Percentiles rank a stretch among this genome's conserved stretches.
phyloP scores from a whole-genome alignment of 2,888 invertebrate species.

The Hypomecis atomaria region DNA sequence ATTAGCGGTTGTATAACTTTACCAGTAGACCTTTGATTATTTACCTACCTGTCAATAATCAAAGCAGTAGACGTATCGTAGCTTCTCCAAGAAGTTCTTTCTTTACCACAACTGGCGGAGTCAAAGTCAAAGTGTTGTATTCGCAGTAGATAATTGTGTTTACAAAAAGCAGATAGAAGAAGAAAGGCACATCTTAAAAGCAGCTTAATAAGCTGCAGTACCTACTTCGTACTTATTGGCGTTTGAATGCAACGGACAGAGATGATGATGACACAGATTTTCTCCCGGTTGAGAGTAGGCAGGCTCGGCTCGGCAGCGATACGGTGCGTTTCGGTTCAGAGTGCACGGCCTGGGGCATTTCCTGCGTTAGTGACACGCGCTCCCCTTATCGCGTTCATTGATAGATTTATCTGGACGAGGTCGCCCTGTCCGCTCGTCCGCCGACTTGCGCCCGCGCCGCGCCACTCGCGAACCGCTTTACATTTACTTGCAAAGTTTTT shows the following conservation, averaged over 20 bases:
- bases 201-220: too few relatives aligned
- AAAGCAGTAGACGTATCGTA: too few relatives aligned
- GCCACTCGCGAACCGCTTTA: slow-evolving; percentile 52
- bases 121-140: too few relatives aligned
- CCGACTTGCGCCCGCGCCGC: slow-evolving; percentile 44
- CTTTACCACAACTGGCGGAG: too few relatives aligned
- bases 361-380: slow-evolving; percentile 76
- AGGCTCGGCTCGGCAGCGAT: slow-evolving; percentile 39
- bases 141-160: too few relatives aligned
- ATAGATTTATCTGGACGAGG: slow-evolving; percentile 82
- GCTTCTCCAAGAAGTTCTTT: too few relatives aligned
- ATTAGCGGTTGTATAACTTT: too few relatives aligned
- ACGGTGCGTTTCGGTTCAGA: slow-evolving; percentile 59
- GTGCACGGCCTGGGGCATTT: slow-evolving; percentile 71
- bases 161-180: too few relatives aligned
- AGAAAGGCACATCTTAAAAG: too few relatives aligned
- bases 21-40: too few relatives aligned
- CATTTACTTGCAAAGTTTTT: slow-evolving; percentile 12
- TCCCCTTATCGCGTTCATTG: slow-evolving; percentile 81
- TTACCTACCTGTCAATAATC: too few relatives aligned
- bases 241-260: background rate
- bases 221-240: too few relatives aligned
- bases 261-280: slow-evolving; percentile 35
- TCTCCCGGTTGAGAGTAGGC: slow-evolving; percentile 33
- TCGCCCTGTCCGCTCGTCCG: slow-evolving; percentile 58